These are phyloP conservation scores for Drepana falcataria DNA, from an alignment of 2,888 invertebrate species.

Conservation along the genomic window DNA sequence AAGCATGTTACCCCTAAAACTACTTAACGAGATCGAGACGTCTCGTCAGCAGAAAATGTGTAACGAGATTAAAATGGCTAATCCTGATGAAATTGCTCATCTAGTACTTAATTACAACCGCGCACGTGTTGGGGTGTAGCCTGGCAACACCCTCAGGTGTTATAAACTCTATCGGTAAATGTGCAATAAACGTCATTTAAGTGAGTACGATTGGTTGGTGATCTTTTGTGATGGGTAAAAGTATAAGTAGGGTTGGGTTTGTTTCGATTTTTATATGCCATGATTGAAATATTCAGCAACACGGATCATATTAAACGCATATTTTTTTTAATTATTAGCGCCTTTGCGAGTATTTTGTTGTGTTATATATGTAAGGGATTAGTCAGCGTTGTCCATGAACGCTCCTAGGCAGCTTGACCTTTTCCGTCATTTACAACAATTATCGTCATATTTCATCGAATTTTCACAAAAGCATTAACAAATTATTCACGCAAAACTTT, in stretches of 20 bases:
- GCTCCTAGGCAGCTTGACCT: too few species aligned
- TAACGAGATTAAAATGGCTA: conserved; percentile 58
- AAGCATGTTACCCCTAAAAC: neutral
- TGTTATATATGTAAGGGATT: too few species aligned
- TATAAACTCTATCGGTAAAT: conserved; percentile 2
- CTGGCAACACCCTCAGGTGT: conserved; percentile 51
- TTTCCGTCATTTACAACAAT: too few species aligned
- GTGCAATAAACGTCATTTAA: neutral
- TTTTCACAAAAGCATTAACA: too few species aligned
- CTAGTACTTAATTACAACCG: conserved; percentile 51
- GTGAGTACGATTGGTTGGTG: neutral
- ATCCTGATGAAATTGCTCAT: conserved; percentile 67
- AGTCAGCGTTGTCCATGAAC: too few species aligned
- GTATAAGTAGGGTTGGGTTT: neutral
- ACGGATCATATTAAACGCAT: too few species aligned
- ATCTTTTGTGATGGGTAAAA: neutral
- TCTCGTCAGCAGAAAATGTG: conserved; percentile 24
- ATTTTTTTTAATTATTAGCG: too few species aligned
- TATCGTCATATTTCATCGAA: too few species aligned
- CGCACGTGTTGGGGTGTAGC: conserved; percentile 55
- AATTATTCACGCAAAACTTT: too few species aligned
- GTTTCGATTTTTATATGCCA: neutral
- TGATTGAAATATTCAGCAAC: too few species aligned
- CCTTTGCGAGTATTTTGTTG: too few species aligned
- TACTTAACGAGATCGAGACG: conserved; percentile 12